Percentiles rank a stretch among this genome's conserved stretches.
Conservation (phyloP, 2,888 invertebrate genomes). For the Orthonevra nobilis region DNA sequence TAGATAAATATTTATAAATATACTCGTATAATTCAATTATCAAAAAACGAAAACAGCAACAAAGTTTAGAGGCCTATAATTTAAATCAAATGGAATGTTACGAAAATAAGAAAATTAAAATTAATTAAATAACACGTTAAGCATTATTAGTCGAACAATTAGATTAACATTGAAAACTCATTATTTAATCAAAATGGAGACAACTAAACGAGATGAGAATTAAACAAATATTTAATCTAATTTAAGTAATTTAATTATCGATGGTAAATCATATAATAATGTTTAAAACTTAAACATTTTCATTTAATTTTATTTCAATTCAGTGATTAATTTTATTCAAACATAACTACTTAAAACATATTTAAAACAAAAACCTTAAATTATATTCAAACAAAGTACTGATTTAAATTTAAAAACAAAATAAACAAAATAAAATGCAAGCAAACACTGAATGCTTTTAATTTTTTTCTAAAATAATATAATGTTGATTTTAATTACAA, state of each 20-base stretch:
- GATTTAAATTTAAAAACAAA: conserved; percentile 59
- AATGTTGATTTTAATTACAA: too few species aligned
- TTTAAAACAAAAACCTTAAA: conserved; percentile 27
- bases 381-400: conserved; percentile 67
- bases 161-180: conserved; percentile 48
- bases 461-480: conserved; percentile 4
- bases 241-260: conserved; percentile 56
- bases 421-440: conserved; percentile 43
- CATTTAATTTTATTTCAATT: conserved; percentile 29
- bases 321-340: conserved; percentile 39
- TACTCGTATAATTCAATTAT: conserved; percentile 49
- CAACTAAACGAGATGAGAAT: not conserved
- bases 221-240: conserved; percentile 42
- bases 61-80: conserved; percentile 53
- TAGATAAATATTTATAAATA: conserved; percentile 26
- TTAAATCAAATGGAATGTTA: conserved; percentile 39
- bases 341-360: conserved; percentile 31
- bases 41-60: conserved; percentile 46
- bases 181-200: conserved; percentile 61
- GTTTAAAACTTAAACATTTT: conserved; percentile 12
- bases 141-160: conserved; percentile 62
- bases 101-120: conserved; percentile 21
- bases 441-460: conserved; percentile 14
- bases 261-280: conserved; percentile 29
- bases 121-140: conserved; percentile 25